Percentiles rank a stretch among this genome's conserved stretches.
Conservation (phyloP, 2,797 vertebrate genomes). For the Esox lucius region DNA sequence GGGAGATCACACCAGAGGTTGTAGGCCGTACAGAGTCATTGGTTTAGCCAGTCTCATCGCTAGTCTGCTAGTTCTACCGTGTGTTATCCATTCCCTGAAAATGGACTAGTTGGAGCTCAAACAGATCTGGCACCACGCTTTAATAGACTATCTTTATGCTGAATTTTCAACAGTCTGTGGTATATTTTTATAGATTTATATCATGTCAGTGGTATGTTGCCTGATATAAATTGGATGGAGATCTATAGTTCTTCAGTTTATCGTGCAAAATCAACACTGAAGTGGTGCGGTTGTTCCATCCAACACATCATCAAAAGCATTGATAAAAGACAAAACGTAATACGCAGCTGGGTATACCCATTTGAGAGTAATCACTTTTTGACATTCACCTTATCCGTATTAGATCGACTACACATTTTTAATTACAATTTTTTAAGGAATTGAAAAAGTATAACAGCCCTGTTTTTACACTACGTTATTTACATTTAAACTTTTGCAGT, state of each 20-base stretch:
- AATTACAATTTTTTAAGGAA: too few relatives aligned
- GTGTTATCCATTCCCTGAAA: background rate
- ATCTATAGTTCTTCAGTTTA: constrained; percentile 9
- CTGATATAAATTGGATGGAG: constrained; percentile 51
- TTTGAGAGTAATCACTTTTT: too few relatives aligned
- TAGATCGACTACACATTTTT: too few relatives aligned
- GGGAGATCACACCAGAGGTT: background rate
- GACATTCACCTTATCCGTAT: too few relatives aligned
- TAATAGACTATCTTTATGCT: background rate
- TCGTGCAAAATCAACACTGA: background rate
- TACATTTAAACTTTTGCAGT: too few relatives aligned
- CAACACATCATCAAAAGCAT: too few relatives aligned
- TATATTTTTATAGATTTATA: constrained; percentile 61
- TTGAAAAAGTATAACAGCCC: too few relatives aligned
- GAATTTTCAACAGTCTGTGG: background rate
- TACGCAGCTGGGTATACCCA: too few relatives aligned
- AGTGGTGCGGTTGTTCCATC: background rate
- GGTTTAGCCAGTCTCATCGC: background rate
- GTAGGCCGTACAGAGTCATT: constrained; percentile 16
- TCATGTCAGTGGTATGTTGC: constrained; percentile 34
- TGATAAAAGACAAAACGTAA: too few relatives aligned
- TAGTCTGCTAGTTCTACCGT: background rate
- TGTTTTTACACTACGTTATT: too few relatives aligned
- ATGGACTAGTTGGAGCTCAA: background rate
- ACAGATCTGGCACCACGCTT: background rate